A percentile compares a stretch with the other conserved stretches of the same genome.
These are phyloP conservation scores for Elaphurus davidianus DNA, from an alignment of 2,113 vertebrate genomes.

Conservation along the genomic window DNA sequence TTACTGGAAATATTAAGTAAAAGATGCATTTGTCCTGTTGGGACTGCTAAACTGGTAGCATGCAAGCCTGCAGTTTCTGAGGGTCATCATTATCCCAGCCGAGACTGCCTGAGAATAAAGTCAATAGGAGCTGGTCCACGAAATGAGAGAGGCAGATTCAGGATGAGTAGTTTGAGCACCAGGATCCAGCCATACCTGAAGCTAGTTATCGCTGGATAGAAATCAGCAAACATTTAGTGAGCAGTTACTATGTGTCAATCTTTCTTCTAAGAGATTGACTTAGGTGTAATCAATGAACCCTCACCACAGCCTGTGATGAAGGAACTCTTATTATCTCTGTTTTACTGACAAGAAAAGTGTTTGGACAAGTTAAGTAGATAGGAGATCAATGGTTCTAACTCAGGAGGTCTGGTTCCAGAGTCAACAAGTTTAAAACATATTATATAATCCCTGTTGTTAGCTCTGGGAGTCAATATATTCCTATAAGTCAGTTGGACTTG, in stretches of 20 bases:
- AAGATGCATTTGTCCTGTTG: not conserved
- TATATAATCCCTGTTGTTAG: not conserved
- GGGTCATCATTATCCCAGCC: not conserved
- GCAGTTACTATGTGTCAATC: not conserved
- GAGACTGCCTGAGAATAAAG: not conserved
- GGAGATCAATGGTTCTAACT: not conserved
- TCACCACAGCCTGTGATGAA: not conserved
- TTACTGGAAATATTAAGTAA: not conserved
- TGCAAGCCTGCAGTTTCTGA: not conserved
- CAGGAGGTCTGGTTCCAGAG: not conserved
- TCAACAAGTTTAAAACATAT: not conserved
- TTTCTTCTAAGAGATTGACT: not conserved
- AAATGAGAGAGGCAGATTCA: not conserved
- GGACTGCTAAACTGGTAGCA: not conserved
- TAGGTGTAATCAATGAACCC: not conserved
- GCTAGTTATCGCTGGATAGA: not conserved
- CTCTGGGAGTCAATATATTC: not conserved
- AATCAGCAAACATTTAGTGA: not conserved
- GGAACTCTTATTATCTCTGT: not conserved
- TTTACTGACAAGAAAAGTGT: not conserved
- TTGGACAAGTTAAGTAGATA: not conserved
- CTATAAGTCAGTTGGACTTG: not conserved
- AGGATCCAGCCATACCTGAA: not conserved
- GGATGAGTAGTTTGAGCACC: not conserved
- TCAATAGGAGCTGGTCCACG: not conserved